These are phyloP conservation scores for Bombus waltoni DNA, from an alignment of 1,140 invertebrate genomes.

Conservation along the genomic window DNA sequence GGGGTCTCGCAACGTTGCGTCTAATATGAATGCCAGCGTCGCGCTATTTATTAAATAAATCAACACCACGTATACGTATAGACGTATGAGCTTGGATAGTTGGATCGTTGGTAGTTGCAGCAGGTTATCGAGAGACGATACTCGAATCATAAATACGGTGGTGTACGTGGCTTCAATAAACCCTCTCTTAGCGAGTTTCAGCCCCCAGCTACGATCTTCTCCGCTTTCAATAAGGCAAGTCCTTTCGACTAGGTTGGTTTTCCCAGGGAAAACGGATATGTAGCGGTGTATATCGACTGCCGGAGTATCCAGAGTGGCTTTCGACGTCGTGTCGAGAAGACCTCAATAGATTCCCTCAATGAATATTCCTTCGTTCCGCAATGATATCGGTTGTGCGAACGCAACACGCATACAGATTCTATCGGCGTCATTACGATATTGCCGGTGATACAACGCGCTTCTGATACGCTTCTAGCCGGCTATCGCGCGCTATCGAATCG, in stretches of 20 bases:
- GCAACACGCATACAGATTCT: neutral
- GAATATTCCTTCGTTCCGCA: slow-evolving; percentile 59
- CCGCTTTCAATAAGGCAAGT: slow-evolving; percentile 64
- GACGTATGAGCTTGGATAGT: neutral
- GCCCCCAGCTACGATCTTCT: slow-evolving; percentile 46
- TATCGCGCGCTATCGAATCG: neutral
- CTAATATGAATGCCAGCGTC: slow-evolving; percentile 60
- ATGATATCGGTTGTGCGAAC: slow-evolving; percentile 23
- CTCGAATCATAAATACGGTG: slow-evolving; percentile 53
- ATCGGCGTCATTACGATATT: slow-evolving; percentile 12
- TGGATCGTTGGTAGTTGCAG: slow-evolving; percentile 38
- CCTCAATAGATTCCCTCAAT: slow-evolving; percentile 38
- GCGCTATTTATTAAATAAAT: slow-evolving; percentile 70
- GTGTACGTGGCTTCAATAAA: slow-evolving; percentile 65
- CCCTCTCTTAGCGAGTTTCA: slow-evolving; percentile 48
- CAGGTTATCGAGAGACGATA: slow-evolving; percentile 55
- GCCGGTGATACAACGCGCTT: neutral
- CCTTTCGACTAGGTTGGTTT: slow-evolving; percentile 64
- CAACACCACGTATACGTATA: slow-evolving; percentile 14
- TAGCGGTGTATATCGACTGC: slow-evolving; percentile 64
- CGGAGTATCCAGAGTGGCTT: slow-evolving; percentile 57
- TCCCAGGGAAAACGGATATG: slow-evolving; percentile 64
- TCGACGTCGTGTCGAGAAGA: slow-evolving; percentile 61
- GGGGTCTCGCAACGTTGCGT: neutral
- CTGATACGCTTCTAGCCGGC: neutral